Percentiles rank a stretch among this genome's conserved stretches.
Conservation (phyloP, 2,797 vertebrate genomes). For the Clarias laeviceps region DNA sequence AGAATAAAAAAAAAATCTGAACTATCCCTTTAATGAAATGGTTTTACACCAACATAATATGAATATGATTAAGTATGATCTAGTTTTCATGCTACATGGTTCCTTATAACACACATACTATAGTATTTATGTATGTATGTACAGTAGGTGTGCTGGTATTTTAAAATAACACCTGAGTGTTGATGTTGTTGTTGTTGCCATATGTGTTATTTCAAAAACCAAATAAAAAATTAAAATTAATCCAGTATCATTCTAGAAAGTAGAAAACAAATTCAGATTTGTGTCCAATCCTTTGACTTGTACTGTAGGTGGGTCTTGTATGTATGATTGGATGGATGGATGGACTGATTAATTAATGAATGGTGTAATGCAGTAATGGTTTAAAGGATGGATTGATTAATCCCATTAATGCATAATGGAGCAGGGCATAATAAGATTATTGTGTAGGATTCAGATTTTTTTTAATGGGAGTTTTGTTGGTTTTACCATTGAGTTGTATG, state of each 20-base stretch:
- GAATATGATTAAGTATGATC: neutral
- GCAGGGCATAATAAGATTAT: neutral
- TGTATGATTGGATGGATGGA: neutral
- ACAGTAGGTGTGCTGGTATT: too few species aligned
- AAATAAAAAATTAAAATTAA: too few species aligned
- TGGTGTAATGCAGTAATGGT: neutral
- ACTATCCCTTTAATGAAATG: neutral
- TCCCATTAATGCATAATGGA: neutral
- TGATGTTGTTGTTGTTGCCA: too few species aligned
- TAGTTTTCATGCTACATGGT: neutral
- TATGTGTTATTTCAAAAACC: too few species aligned
- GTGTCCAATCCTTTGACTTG: too few species aligned
- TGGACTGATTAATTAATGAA: too few species aligned
- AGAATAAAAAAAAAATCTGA: too few species aligned
- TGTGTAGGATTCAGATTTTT: neutral
- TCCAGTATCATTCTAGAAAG: too few species aligned
- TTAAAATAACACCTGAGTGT: too few species aligned
- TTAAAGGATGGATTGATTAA: neutral
- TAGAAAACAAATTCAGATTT: too few species aligned
- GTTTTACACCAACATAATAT: neutral
- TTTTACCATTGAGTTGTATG: constrained; percentile 80
- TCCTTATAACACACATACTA: neutral
- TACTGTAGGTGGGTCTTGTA: neutral
- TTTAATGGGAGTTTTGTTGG: neutral
- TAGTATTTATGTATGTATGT: too few species aligned